Base-by-base conservation (phyloP, 2,888 invertebrate genomes). In the Teleogryllus oceanicus region DNA sequence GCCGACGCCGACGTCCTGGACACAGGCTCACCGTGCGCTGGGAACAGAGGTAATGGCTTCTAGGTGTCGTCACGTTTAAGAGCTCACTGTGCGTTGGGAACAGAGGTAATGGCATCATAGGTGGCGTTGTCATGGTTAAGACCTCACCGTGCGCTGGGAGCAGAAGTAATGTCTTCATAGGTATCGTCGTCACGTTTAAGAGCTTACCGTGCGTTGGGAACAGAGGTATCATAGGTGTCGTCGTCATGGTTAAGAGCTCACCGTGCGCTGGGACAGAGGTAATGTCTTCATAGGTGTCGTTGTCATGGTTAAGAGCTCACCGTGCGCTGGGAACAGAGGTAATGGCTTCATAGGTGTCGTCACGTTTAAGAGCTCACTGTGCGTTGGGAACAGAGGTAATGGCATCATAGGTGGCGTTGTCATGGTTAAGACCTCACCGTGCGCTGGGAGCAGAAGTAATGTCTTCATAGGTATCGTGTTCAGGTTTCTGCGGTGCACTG, bases 291-390 rank as follows among this genome's bases (percentile, higher is more conserved):
- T 21, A 81, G 80, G 21, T 74, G 79, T 1, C 62, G 81, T 2
- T 81, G 81, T 21, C 50, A 79, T 1, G 49, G 81, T 1, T 79
- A 81, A 62, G 78, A 78, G 13, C 81, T 82, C 16, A 78, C 79
- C 16, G 80, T 82, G 11, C 80, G 80, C 24, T 82, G 82, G 81
- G 81, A 82, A 49, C 80, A 80, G 21, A 82, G 82, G 81, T 81
- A 50, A 79, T 37, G 37, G 0, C 4, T 8, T 4, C 8, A 37
- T 37, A 37, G 2, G 13, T 11, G 8, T 8, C 37, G 4, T 37
- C 37, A 37, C 2, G 2, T 1, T 24, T 24, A 24, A 24, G 24
- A 24, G 2, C 2, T 24, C 24, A 3, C 24, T 2, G 24, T 2
- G 24, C 0, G 2, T 2, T 24, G 24, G 24, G 24, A 24, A 2